phyloP scores from a whole-genome alignment of 37 sponge, comb jelly and placozoan species.

The Mnemiopsis leidyi region DNA sequence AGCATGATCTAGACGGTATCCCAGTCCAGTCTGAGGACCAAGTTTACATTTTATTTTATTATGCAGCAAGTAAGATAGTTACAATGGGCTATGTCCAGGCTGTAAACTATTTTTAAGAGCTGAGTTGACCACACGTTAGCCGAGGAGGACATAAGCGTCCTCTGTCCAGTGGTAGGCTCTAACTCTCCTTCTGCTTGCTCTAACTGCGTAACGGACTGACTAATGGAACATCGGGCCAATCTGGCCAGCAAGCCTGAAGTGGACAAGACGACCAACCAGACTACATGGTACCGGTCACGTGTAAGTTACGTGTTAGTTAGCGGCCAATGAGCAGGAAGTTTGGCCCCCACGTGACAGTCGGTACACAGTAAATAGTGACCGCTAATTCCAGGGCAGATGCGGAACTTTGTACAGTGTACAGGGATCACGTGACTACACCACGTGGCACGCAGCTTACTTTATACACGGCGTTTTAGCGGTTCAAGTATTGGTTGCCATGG shows the following conservation, averaged over 20 bases:
- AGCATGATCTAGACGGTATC: too few species aligned
- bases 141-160: background rate
- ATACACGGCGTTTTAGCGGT: background rate
- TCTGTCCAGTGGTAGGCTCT: background rate
- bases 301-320: background rate
- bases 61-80: too few species aligned
- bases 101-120: background rate
- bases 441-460: background rate
- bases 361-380: background rate
- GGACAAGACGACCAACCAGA: background rate
- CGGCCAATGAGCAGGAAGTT: background rate
- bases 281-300: background rate
- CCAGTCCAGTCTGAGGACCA: too few species aligned
- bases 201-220: background rate
- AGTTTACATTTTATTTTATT: too few species aligned
- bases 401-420: background rate
- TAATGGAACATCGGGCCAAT: background rate
- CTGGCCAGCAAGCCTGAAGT: background rate
- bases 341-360: background rate
- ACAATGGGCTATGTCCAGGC: too few species aligned
- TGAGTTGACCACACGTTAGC: background rate
- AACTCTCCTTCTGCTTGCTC: background rate
- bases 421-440: background rate
- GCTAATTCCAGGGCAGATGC: slow-evolving; percentile 15
- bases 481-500: background rate